A percentile compares a stretch with the other conserved stretches of the same genome.
These are phyloP conservation scores for Hartigia nigra DNA, from an alignment of 2,888 invertebrate genomes.

Conservation along the genomic window DNA sequence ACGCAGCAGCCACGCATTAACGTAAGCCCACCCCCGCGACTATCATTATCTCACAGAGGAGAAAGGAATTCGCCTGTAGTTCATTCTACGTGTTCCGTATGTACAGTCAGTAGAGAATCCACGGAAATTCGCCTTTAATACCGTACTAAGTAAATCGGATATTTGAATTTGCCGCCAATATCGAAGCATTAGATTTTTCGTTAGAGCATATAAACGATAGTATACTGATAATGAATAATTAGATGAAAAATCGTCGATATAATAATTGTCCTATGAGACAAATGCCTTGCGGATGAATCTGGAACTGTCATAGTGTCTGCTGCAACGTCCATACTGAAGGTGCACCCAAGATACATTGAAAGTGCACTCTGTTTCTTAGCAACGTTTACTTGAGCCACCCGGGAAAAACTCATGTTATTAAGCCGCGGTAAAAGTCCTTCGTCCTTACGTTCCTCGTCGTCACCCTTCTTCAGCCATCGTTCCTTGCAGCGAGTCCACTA, in stretches of 20 bases:
- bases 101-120: not conserved
- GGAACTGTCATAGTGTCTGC: slow-evolving; percentile 24
- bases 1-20: slow-evolving; percentile 37
- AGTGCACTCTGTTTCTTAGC: slow-evolving; percentile 11
- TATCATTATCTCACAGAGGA: slow-evolving; percentile 45
- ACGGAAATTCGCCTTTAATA: no score
- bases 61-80: not conserved
- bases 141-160: not conserved
- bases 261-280: not conserved
- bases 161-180: not conserved
- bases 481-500: slow-evolving; percentile 38
- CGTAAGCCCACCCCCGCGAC: slow-evolving; percentile 46
- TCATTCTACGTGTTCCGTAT: not conserved
- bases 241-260: not conserved
- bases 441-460: slow-evolving; percentile 22
- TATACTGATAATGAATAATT: not conserved
- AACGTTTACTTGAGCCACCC: slow-evolving; percentile 42
- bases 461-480: slow-evolving; percentile 10
- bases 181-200: not conserved
- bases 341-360: not conserved
- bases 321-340: not conserved
- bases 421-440: slow-evolving; percentile 53
- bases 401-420: slow-evolving; percentile 62
- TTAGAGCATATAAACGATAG: not conserved
- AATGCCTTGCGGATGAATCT: not conserved